Evolutionary conservation across 2,113 vertebrate genomes (phyloP).

Genomic region (Scomber colias): DNA sequence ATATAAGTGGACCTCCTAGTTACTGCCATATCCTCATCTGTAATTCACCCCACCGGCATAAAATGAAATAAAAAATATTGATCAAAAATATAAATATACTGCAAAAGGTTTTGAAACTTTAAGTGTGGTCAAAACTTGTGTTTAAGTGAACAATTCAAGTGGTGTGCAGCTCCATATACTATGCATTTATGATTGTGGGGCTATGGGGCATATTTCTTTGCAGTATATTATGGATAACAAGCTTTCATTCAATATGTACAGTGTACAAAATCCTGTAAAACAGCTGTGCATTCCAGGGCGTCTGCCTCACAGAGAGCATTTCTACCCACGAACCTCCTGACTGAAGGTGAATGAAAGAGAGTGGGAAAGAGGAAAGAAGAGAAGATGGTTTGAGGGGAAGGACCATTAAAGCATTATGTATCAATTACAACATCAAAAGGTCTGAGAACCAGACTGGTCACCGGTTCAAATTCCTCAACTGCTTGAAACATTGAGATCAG

Average conservation of each 20-base stretch:
- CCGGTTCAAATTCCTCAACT: constrained; percentile 34
- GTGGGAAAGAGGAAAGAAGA: constrained; percentile 52
- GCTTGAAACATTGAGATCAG: constrained; percentile 18
- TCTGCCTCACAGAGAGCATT: constrained; percentile 50
- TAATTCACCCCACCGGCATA: no score
- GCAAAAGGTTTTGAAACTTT: not conserved
- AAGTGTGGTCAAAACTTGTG: not conserved
- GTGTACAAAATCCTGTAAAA: constrained; percentile 35
- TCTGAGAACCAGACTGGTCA: constrained; percentile 39
- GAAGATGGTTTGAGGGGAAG: constrained; percentile 54
- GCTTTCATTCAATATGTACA: constrained; percentile 17
- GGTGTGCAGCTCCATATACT: no score
- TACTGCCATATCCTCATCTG: no score
- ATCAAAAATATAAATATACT: no score
- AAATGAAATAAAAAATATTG: no score
- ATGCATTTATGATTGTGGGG: not conserved
- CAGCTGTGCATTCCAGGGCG: constrained; percentile 69
- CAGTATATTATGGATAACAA: constrained; percentile 1
- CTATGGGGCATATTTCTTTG: not conserved
- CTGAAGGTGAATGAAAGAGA: constrained; percentile 28
- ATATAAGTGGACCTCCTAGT: no score
- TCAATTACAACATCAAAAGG: constrained; percentile 65
- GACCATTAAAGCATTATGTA: constrained; percentile 42
- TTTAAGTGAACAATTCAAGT: no score
- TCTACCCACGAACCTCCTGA: constrained; percentile 61